Evolutionary conservation across 2,888 invertebrate genomes (phyloP).

Genomic region (Trypoxylon attenuatum): DNA sequence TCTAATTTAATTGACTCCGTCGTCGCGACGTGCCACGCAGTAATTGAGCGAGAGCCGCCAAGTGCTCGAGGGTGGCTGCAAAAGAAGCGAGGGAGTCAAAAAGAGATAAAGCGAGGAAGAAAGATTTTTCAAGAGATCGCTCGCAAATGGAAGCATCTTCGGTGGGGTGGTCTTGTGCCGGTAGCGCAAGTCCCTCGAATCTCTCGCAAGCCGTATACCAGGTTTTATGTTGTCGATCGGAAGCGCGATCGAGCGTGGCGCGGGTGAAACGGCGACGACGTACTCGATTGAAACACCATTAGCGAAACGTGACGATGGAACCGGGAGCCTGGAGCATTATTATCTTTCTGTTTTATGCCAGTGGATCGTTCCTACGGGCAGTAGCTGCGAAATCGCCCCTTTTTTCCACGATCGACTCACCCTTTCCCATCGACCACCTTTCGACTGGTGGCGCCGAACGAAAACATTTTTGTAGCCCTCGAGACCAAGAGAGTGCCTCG

Average conservation of each 20-base stretch:
- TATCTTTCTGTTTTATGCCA: slow-evolving; percentile 31
- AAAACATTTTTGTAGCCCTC: slow-evolving; percentile 38
- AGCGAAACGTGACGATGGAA: slow-evolving; percentile 41
- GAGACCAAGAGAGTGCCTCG: slow-evolving; percentile 17
- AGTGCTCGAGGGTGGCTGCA: slow-evolving; percentile 33
- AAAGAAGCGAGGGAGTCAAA: not conserved
- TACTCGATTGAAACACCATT: slow-evolving; percentile 36
- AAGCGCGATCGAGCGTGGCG: slow-evolving; percentile 6
- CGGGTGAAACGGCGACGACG: slow-evolving; percentile 18
- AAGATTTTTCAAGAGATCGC: slow-evolving; percentile 28
- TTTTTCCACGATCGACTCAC: not conserved
- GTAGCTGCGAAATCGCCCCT: not conserved
- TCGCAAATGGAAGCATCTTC: slow-evolving; percentile 40
- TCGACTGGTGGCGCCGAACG: not conserved
- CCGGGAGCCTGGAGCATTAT: slow-evolving; percentile 16
- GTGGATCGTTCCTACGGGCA: slow-evolving; percentile 1
- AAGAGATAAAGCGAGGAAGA: slow-evolving; percentile 21
- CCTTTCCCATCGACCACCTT: not conserved
- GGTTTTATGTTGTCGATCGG: slow-evolving; percentile 19
- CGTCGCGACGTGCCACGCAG: slow-evolving; percentile 38
- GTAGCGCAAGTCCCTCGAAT: slow-evolving; percentile 18
- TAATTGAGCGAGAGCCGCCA: slow-evolving; percentile 52
- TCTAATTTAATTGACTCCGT: slow-evolving; percentile 48
- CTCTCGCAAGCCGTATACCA: slow-evolving; percentile 22
- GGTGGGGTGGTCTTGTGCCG: slow-evolving; percentile 34